Evolutionary conservation across 2,113 vertebrate genomes (phyloP).

Genomic region (Pseudolaguvia tuberculata): DNA sequence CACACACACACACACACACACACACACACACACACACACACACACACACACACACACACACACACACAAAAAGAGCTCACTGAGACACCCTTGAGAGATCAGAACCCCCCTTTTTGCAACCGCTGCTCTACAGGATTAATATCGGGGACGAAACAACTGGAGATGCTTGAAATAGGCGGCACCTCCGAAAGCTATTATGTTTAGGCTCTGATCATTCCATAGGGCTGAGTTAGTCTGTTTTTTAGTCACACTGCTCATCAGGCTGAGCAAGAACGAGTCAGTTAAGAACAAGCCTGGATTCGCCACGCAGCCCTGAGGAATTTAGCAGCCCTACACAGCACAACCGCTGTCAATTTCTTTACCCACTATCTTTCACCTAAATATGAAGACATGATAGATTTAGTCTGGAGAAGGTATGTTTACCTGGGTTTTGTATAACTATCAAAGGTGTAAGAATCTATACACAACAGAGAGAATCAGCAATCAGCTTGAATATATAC

Average conservation of each 20-base stretch:
- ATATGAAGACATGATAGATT: slow-evolving; percentile 4
- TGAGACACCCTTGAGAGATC: no score
- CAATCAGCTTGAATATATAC: slow-evolving; percentile 10
- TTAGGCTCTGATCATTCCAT: slow-evolving; percentile 30
- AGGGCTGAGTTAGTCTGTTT: slow-evolving; percentile 37
- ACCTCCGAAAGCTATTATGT: background rate
- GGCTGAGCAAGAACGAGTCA: slow-evolving; percentile 13
- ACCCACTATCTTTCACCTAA: background rate
- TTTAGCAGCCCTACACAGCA: slow-evolving; percentile 34
- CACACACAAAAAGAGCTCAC: no score
- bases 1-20: no score
- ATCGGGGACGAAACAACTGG: background rate
- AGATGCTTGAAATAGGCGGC: background rate
- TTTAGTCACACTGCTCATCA: slow-evolving; percentile 16
- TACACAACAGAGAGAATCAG: background rate
- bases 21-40: no score
- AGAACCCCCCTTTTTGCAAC: no score
- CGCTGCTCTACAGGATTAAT: background rate
- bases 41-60: no score
- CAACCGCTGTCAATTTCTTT: slow-evolving; percentile 3
- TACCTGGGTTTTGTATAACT: no score
- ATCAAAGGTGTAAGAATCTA: background rate
- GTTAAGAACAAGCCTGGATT: slow-evolving; percentile 48
- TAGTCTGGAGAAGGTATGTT: background rate
- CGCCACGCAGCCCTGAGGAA: slow-evolving; percentile 45